A percentile compares a stretch with the other conserved stretches of the same genome.
Conservation (phyloP, 2,888 invertebrate species). For the Callyntrura sp. region DNA sequence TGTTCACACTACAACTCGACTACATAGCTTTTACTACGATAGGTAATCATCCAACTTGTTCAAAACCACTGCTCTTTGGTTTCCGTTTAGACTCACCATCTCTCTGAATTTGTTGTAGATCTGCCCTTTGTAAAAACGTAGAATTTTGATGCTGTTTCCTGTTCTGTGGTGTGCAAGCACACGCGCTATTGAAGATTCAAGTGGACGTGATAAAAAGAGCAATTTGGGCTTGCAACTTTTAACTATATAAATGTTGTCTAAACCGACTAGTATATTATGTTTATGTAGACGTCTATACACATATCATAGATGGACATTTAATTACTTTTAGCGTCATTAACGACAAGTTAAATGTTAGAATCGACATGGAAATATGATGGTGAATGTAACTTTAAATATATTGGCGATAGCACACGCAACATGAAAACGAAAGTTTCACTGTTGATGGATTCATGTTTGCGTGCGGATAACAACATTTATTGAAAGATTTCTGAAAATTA, state of each 20-base stretch:
- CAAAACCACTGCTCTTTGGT: background rate
- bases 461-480: too few species aligned
- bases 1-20: slow-evolving; percentile 25
- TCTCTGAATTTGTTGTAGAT: background rate
- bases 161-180: too few species aligned
- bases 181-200: slow-evolving; percentile 5
- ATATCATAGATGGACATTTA: slow-evolving; percentile 12
- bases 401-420: too few species aligned
- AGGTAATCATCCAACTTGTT: too few species aligned
- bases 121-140: background rate
- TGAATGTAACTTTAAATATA: too few species aligned
- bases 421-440: too few species aligned
- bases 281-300: too few species aligned
- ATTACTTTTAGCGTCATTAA: too few species aligned
- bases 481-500: too few species aligned
- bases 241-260: slow-evolving; percentile 33
- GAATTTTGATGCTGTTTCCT: background rate
- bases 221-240: slow-evolving; percentile 9
- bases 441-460: too few species aligned
- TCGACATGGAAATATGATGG: too few species aligned
- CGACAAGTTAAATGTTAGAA: too few species aligned
- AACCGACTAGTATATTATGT: slow-evolving; percentile 39
- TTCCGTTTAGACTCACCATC: background rate
- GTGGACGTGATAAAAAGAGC: slow-evolving; percentile 48
- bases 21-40: background rate